Base-by-base conservation (phyloP, 1,140 invertebrate genomes). In the Eciton burchellii region DNA sequence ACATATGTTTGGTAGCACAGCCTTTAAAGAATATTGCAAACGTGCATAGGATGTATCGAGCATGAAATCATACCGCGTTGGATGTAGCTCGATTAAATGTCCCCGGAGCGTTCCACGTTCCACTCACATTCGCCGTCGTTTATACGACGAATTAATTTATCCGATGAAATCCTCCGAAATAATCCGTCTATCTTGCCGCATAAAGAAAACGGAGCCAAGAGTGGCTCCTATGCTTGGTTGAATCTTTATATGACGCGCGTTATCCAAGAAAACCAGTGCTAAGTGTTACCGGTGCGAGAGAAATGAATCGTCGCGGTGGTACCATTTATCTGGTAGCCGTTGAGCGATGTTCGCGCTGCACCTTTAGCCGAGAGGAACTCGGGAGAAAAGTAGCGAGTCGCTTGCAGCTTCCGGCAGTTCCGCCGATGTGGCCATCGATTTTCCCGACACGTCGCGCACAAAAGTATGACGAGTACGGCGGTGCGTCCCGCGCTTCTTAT, bases 251-350 rank as follows among this genome's bases (percentile, higher is more conserved):
- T 56, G 26, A 5, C 16, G 74, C 62, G 49, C 19, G 35, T 29
- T 66, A 26, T 0, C 60, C 11, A n/a, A 43, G 62, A 79, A 76
- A 79, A 79, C 62, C 24, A 77, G 47, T 57, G 54, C 49, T 79
- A 79, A 79, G 70, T 79, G 63, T 79, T 79, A 79, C 49, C n/a
- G n/a, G 74, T 56, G 74, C 29, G 24, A 79, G 63, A 45, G 63
- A 79, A 79, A 70, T 79, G 49, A 70, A 70, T 79, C 21, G 62
- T 77, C 62, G 35, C 43, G n/a, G 62, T 47, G 3, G 62, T 79
- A 21, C 24, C 54, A 79, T 70, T 79, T 68, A 79, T 79, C 74
- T 56, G 60, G 47, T 54, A 19, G 63, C 43, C 47, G 62, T 79
- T 79, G 74, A 79, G 21, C 16, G 24, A 79, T 79, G 57, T 49